phyloP scores from a whole-genome alignment of 2,113 vertebrate genomes.

The Ammodytes marinus region DNA sequence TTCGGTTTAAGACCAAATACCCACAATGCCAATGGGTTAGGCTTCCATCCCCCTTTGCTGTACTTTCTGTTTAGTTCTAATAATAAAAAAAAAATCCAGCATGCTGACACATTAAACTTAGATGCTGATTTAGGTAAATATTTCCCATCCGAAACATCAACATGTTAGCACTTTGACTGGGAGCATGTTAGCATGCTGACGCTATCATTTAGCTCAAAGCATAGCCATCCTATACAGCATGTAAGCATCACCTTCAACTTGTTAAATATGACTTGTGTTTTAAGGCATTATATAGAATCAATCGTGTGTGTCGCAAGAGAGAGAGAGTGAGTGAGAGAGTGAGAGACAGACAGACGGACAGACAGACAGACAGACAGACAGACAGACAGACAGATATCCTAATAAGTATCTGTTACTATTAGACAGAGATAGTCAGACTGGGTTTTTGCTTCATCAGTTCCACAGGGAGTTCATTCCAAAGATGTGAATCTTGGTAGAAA shows the following conservation, averaged over 20 bases:
- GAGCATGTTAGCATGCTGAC: neutral
- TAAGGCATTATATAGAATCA: neutral
- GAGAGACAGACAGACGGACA: neutral
- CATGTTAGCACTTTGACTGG: neutral
- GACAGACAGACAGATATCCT: slow-evolving; percentile 2
- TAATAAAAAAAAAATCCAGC: neutral
- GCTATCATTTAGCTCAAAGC: neutral
- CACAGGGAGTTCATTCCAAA: slow-evolving; percentile 22
- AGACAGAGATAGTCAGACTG: neutral
- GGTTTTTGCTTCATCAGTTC: slow-evolving; percentile 33
- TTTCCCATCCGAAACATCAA: neutral
- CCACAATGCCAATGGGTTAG: neutral
- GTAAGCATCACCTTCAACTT: too few species aligned
- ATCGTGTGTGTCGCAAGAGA: neutral
- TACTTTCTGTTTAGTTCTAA: too few species aligned
- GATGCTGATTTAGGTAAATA: neutral
- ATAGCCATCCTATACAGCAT: neutral
- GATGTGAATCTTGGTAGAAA: slow-evolving; percentile 1
- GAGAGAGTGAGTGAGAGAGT: neutral
- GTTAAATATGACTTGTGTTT: slow-evolving; percentile 3
- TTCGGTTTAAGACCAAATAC: neutral
- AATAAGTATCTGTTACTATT: slow-evolving; percentile 36
- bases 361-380: neutral
- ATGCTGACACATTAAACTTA: neutral
- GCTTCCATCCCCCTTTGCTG: neutral